Conservation (phyloP, 2,113 vertebrate genomes). For the Phaethornis superciliosus region DNA sequence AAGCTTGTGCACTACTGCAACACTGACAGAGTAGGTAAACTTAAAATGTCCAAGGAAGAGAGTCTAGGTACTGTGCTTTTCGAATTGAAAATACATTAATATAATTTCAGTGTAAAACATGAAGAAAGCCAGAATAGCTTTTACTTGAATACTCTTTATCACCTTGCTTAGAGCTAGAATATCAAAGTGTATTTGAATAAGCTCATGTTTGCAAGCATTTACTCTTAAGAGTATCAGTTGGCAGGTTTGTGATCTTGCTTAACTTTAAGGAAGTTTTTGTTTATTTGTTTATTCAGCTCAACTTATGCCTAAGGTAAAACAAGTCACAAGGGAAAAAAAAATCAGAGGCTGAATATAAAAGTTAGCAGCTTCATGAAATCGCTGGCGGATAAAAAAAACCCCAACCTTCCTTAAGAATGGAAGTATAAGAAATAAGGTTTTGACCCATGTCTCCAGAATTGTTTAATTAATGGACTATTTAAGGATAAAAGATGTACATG, state of each 20-base stretch:
- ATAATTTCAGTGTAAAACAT: background rate
- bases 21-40: background rate
- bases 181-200: background rate
- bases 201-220: background rate
- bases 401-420: background rate
- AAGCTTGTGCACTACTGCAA: background rate
- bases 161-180: background rate
- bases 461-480: too few species aligned
- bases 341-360: background rate
- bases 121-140: background rate
- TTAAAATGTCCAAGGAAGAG: background rate
- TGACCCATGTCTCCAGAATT: too few species aligned
- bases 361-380: background rate
- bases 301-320: conserved; percentile 40
- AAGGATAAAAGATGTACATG: too few species aligned
- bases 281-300: background rate
- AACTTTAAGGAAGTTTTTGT: background rate
- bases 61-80: background rate
- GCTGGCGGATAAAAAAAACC: conserved; percentile 6
- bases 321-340: conserved; percentile 30
- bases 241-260: background rate
- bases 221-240: background rate
- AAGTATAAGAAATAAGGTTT: background rate
- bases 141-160: background rate
- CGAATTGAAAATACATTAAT: background rate